phyloP scores from a whole-genome alignment of 2,113 vertebrate genomes.

The Tautogolabrus adspersus region DNA sequence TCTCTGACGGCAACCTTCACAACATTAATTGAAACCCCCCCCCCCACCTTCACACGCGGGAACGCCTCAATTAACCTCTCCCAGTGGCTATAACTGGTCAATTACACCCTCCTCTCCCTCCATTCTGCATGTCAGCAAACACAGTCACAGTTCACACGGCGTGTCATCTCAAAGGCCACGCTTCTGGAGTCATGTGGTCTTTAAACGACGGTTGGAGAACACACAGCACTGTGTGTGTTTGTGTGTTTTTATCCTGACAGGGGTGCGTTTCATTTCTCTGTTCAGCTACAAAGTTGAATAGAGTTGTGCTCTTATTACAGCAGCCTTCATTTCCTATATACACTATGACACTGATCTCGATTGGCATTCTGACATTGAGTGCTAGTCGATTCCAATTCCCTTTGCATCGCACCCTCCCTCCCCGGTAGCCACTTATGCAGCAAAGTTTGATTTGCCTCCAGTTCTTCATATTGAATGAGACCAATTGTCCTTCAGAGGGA shows the following conservation, averaged over 20 bases:
- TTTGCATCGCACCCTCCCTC: conserved; percentile 24
- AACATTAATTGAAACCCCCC: conserved; percentile 76
- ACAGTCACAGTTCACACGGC: conserved; percentile 34
- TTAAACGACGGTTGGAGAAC: conserved; percentile 13
- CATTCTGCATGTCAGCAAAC: conserved; percentile 61
- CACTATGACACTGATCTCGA: conserved; percentile 59
- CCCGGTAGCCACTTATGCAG: conserved; percentile 50
- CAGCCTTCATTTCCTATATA: conserved; percentile 55
- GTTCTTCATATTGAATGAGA: conserved; percentile 69
- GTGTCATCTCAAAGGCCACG: conserved; percentile 46
- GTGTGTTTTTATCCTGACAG: neutral
- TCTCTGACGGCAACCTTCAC: conserved; percentile 73
- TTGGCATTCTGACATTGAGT: conserved; percentile 71
- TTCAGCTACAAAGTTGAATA: conserved; percentile 23
- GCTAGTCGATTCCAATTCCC: conserved; percentile 75
- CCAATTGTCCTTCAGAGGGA: conserved; percentile 72
- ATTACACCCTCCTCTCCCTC: conserved; percentile 51
- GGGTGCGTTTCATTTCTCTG: neutral
- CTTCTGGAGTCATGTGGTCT: conserved; percentile 2
- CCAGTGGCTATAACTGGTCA: conserved; percentile 65
- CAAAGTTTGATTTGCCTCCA: conserved; percentile 70
- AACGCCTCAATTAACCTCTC: conserved; percentile 78
- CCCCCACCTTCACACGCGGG: conserved; percentile 64
- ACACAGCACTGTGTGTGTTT: neutral
- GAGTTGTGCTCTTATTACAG: conserved; percentile 43